Evolutionary conservation across 2,113 vertebrate species (phyloP).

Genomic region (Grus americana): DNA sequence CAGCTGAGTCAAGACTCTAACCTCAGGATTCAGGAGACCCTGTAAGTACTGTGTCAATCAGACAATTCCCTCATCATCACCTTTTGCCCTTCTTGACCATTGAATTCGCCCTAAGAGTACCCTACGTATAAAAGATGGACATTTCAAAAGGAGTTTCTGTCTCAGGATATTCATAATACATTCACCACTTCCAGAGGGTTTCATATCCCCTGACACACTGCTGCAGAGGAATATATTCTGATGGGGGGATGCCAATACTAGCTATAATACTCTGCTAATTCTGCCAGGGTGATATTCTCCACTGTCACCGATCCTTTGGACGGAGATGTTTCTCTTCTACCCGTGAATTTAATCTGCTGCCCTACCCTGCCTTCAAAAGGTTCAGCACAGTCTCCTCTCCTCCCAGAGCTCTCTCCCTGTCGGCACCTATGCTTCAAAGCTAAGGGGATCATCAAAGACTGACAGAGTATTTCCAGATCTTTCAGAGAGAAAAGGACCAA

Average conservation of each 20-base stretch:
- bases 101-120: background rate
- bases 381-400: background rate
- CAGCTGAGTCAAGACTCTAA: background rate
- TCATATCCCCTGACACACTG: background rate
- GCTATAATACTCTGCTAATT: background rate
- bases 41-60: background rate
- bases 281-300: background rate
- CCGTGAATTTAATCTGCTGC: background rate
- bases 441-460: background rate
- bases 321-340: background rate
- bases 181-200: background rate
- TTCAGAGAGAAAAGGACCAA: background rate
- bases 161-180: background rate
- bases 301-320: background rate
- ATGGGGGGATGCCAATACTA: background rate
- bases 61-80: background rate
- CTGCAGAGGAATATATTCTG: background rate
- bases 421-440: background rate
- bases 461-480: background rate
- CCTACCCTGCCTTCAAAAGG: background rate
- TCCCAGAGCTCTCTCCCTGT: background rate
- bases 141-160: background rate
- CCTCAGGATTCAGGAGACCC: background rate
- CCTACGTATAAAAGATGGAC: background rate
- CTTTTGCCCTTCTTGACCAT: background rate